Conservation (phyloP, 2,797 vertebrate species). For the Rhodeus uyekii region DNA sequence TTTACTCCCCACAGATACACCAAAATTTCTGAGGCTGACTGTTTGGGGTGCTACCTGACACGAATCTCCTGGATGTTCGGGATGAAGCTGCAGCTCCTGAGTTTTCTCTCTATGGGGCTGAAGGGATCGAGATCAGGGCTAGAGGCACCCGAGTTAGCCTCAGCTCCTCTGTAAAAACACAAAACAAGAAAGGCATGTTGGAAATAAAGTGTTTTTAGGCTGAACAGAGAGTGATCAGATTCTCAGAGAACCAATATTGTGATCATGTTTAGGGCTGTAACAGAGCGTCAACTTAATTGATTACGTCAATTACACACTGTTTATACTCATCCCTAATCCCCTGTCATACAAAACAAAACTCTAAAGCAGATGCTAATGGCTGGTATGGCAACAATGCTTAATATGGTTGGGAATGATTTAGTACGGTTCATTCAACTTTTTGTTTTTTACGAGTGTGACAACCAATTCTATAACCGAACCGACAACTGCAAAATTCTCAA, state of each 20-base stretch:
- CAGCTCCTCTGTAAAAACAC: constrained; percentile 77
- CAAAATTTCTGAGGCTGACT: neutral
- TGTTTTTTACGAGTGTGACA: neutral
- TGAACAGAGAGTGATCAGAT: neutral
- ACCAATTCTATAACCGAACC: neutral
- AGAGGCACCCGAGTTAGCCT: constrained; percentile 83
- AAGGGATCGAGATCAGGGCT: constrained; percentile 89
- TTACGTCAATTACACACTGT: neutral
- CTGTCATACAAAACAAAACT: neutral
- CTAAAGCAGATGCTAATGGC: neutral
- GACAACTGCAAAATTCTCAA: neutral
- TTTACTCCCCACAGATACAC: neutral
- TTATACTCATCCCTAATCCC: no score
- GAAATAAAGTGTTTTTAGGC: neutral
- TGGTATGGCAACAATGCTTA: neutral
- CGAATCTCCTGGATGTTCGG: constrained; percentile 97
- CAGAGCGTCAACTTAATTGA: neutral
- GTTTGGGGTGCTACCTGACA: constrained; percentile 81
- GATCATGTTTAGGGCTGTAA: neutral
- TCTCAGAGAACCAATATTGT: neutral
- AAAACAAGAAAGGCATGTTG: neutral
- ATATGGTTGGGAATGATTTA: fast-evolving
- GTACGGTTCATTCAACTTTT: no score
- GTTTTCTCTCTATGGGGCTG: constrained; percentile 85
- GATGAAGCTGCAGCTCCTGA: constrained; percentile 83